phyloP scores from a whole-genome alignment of 37 sponge, comb jelly and placozoan genomes.

The Haliclona indistincta region DNA sequence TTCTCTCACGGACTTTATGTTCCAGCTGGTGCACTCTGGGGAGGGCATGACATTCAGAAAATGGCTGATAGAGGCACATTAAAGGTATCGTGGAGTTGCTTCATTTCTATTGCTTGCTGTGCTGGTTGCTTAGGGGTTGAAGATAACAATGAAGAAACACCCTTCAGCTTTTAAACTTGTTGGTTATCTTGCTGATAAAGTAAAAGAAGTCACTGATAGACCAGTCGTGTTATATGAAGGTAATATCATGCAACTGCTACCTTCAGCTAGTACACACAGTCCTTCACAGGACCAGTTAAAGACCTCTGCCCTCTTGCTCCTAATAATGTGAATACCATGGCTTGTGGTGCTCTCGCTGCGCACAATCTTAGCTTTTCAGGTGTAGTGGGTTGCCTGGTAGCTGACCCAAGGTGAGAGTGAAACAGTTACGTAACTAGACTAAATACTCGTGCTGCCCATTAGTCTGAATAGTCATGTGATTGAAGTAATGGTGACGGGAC shows the following conservation, averaged over 20 bases:
- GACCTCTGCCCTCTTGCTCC: conserved; percentile 92
- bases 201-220: conserved; percentile 36
- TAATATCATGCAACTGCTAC: neutral
- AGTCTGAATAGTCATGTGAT: conserved; percentile 72
- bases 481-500: conserved; percentile 80
- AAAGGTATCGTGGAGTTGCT: conserved; percentile 25
- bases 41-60: conserved; percentile 85
- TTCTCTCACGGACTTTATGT: conserved; percentile 78
- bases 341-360: conserved; percentile 88
- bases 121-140: conserved; percentile 52
- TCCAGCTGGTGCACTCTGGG: conserved; percentile 91
- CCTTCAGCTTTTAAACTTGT: conserved; percentile 83
- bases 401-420: conserved; percentile 72
- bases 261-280: neutral
- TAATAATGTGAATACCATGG: conserved; percentile 93
- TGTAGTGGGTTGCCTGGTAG: conserved; percentile 62
- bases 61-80: conserved; percentile 93
- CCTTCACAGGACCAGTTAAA: conserved; percentile 72
- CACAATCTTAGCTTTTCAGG: conserved; percentile 89
- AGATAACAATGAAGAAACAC: conserved; percentile 92
- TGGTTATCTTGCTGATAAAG: conserved; percentile 60
- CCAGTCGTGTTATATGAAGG: conserved; percentile 78
- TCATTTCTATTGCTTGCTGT: neutral
- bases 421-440: neutral
- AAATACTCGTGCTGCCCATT: neutral